phyloP scores from a whole-genome alignment of 2,797 vertebrate genomes.

The Oryzias sinensis region DNA sequence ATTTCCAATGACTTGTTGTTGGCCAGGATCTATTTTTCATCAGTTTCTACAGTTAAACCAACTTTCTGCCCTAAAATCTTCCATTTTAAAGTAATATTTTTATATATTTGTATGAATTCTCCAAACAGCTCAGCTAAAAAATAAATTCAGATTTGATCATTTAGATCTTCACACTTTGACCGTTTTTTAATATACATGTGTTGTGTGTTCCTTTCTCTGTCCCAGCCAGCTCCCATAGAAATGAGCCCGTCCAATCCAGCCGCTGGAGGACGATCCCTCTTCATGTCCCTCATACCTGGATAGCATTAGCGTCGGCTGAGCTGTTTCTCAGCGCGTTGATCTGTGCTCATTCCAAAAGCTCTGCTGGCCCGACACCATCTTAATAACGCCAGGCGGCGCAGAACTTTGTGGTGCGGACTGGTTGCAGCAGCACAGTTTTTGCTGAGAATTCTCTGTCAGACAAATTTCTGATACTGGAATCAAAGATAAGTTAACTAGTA shows the following conservation, averaged over 20 bases:
- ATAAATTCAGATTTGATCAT: no score
- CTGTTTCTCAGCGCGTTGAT: slow-evolving; percentile 56
- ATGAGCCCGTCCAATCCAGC: slow-evolving; percentile 56
- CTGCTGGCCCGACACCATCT: slow-evolving; percentile 43
- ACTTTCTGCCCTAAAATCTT: not conserved
- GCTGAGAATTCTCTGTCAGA: no score
- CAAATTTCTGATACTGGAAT: no score
- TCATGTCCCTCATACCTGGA: slow-evolving; percentile 44
- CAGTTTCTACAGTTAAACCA: slow-evolving; percentile 29
- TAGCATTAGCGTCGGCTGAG: slow-evolving; percentile 51
- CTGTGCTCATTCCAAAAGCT: slow-evolving; percentile 59
- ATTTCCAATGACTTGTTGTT: slow-evolving; percentile 30
- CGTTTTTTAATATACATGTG: not conserved
- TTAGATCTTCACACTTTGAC: slow-evolving; percentile 14
- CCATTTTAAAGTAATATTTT: no score
- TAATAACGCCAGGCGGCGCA: slow-evolving; percentile 43
- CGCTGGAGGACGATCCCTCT: slow-evolving; percentile 48
- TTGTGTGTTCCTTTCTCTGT: slow-evolving; percentile 15
- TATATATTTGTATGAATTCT: no score
- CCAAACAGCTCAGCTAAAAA: no score
- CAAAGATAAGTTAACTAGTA: no score
- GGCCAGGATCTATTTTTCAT: slow-evolving; percentile 35
- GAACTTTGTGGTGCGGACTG: no score
- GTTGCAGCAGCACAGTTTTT: no score
- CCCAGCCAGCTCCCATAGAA: slow-evolving; percentile 40